Base-by-base conservation (phyloP, 2,888 invertebrate genomes). In the Timema podura region DNA sequence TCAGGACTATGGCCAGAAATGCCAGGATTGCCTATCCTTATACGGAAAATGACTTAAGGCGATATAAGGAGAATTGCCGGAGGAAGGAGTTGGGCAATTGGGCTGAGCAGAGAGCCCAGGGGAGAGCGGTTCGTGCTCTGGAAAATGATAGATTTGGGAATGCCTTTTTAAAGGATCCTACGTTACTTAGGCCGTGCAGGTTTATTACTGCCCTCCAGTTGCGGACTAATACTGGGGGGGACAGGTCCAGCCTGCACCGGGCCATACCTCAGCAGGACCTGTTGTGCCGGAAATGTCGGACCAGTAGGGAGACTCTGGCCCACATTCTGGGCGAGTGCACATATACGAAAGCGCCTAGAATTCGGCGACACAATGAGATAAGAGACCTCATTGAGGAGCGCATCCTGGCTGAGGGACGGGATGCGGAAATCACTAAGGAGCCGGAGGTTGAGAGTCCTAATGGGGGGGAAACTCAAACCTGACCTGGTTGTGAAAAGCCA, bases 231-330 rank as follows among this genome's bases (percentile, higher is more conserved):
- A n/a, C n/a, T n/a, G n/a, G n/a, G n/a, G n/a, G n/a, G n/a, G n/a
- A n/a, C n/a, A n/a, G n/a, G n/a, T n/a, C n/a, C n/a, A n/a, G n/a
- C n/a, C n/a, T n/a, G n/a, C n/a, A n/a, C n/a, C 77, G 51, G 6
- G 51, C 51, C 68, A 47, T 9, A 57, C 47, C 45, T 15, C 47
- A 68, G 54, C 8, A 0, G 44, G 65, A 65, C 11, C 16, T 71
- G 48, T 47, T 44, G 11, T 79, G 79, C 71, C 66, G 79, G 6
- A 75, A 74, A 66, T 80, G 79, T 68, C 45, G 68, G 3, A 13
- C 46, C 57, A 71, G 73, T 69, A 67, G 68, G 5, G 79, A 80
- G 75, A 80, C 79, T 30, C 76, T 77, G 54, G 77, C 73, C 0
- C 78, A 79, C 70, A 76, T 79, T 7, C 70, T 79, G 13, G 79